Base-by-base conservation (phyloP, 2,113 vertebrate species). In the Andinoacara biseriatus region DNA sequence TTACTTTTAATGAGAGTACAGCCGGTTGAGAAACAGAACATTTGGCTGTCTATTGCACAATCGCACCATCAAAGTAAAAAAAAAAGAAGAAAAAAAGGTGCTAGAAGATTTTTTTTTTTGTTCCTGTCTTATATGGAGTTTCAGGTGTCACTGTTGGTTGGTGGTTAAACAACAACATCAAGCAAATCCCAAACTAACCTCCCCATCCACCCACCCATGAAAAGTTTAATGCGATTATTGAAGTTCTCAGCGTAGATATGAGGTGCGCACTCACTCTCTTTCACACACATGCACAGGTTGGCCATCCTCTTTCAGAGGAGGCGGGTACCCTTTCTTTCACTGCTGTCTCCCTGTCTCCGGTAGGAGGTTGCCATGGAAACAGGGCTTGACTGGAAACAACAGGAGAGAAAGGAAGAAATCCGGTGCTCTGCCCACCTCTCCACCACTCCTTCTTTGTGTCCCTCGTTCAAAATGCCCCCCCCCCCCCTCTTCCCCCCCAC, bases 331-430 rank as follows among this genome's bases (percentile, higher is more conserved):
- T 95, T 95, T 94, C 93, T 95, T 94, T 94, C 93, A 94, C 89
- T 92, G 92, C 93, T 92, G 91, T 94, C 93, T 95, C 94, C 91
- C 94, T 91, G 92, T 95, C 94, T 95, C 94, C 82, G 87, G 91
- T 90, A 92, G 92, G 80, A 89, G 94, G 96, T 96, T 96, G 81
- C 95, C 95, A 96, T 96, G 95, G 95, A 96, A 96, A 96, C 96
- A 95, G 93, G 95, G 94, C 92, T 93, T 94, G 95, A 95, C 94
- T 96, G 94, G 94, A 94, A 95, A 96, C 95, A 96, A 96, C 95
- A 95, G 94, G 93, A 96, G 91, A 90, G 92, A 91, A 88, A 91
- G 90, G 93, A 94, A 94, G 92, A 95, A 95, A 95, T 95, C 92
- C 87, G 82, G 90, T 93, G 94, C 93, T 95, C 93, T 94, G 94